phyloP scores from a whole-genome alignment of 1,140 invertebrate species.

The Physella acuta region DNA sequence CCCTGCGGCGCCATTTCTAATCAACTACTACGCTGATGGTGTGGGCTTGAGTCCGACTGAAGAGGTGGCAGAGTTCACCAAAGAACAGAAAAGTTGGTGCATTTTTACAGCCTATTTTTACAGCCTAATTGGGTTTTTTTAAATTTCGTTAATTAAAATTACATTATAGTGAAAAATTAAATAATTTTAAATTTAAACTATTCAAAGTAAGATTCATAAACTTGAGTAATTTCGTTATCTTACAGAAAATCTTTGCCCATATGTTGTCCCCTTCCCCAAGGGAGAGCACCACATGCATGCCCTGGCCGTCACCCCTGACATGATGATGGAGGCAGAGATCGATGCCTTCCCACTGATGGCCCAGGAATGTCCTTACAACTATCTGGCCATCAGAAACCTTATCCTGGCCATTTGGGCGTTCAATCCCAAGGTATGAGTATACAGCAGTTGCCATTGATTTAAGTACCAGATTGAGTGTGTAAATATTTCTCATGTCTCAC shows the following conservation, averaged over 20 bases:
- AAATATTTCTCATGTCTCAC: too few relatives aligned
- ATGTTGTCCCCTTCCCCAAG: constrained; percentile 54
- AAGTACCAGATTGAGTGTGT: too few relatives aligned
- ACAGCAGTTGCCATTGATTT: too few relatives aligned
- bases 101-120: background rate
- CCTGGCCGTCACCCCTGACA: constrained; percentile 57
- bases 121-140: background rate
- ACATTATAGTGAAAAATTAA: background rate
- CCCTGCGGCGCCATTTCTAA: constrained; percentile 59
- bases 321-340: constrained; percentile 59
- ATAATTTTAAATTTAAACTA: background rate
- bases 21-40: constrained; percentile 58
- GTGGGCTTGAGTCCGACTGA: constrained; percentile 58
- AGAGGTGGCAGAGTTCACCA: background rate
- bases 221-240: background rate
- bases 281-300: constrained; percentile 50
- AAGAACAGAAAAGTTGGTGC: constrained; percentile 19
- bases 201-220: too few relatives aligned
- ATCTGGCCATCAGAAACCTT: constrained; percentile 61
- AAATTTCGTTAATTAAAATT: background rate
- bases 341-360: constrained; percentile 55
- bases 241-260: constrained; percentile 18
- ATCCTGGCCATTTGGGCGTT: constrained; percentile 61
- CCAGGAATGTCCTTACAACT: constrained; percentile 53
- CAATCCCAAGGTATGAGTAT: constrained; percentile 58